Base-by-base conservation (phyloP, 92 coral and sea anemone species). In the Scolanthus callimorphus region DNA sequence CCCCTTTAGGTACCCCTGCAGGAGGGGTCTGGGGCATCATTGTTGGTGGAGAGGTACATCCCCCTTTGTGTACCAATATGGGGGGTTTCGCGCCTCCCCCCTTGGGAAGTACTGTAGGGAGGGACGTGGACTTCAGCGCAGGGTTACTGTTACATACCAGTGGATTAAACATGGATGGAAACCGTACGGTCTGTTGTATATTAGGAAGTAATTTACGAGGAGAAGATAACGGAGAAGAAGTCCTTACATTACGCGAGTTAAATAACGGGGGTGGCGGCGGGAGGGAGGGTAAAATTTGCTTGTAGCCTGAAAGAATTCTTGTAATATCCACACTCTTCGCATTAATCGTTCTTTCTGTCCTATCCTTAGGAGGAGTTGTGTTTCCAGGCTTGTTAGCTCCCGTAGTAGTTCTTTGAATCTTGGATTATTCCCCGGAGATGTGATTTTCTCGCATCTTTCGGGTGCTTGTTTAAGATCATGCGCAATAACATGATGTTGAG, bases 201-300 rank as follows among this genome's bases (percentile, higher is more conserved):
- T 78, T 72, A 1, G 79, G 73, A 52, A 78, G 55, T 19, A 78
- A 55, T 54, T 78, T 70, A 31, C 68, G 50, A 2, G 79, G 79
- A 23, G 77, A 76, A 0, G 61, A 57, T 39, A 66, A 68, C 9
- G 76, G 65, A 0, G 76, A 52, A 25, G 20, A 17, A 19, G 29
- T 10, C 55, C 57, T 50, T 20, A 46, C 8, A 10, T 4, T 21
- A 19, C 22, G 22, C 4, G 38, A 51, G 0, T 39, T 1, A 20
- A 31, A 51, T 8, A 67, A 25, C 44, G 51, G 6, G 4, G 74
- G 63, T 4, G 27, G 44, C 4, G 74, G 55, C 4, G 74, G 62
- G 49, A 55, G 59, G 4, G 74, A 67, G 0, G 74, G 74, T 43
- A 67, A 39, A 6, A 67, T 67, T 47, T 54, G 74, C 27, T 67